These are phyloP conservation scores for Spea bombifrons DNA, from an alignment of 2,113 vertebrate species.

Conservation along the genomic window DNA sequence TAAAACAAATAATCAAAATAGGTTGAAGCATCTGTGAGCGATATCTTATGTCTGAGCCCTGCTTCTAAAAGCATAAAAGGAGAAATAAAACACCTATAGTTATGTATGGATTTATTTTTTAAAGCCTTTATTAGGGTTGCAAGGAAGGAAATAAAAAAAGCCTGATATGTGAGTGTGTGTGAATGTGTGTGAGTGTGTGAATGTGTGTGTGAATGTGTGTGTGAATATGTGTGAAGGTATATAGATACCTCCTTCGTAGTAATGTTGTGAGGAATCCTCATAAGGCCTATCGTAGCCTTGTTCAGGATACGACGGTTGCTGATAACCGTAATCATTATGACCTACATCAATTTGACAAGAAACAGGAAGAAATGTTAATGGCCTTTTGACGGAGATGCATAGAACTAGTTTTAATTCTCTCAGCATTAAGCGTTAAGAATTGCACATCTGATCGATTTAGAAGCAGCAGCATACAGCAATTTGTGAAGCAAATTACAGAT, in stretches of 20 bases:
- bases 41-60: constrained; percentile 61
- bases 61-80: constrained; percentile 57
- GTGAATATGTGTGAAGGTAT: constrained; percentile 77
- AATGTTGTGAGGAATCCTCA: constrained; percentile 87
- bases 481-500: constrained; percentile 37
- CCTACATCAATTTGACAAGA: constrained; percentile 89
- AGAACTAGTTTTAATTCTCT: constrained; percentile 67
- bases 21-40: constrained; percentile 66
- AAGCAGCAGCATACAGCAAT: constrained; percentile 24
- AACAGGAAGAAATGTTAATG: constrained; percentile 87
- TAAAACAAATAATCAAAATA: constrained; percentile 57
- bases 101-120: constrained; percentile 66
- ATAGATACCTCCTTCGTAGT: constrained; percentile 89
- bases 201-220: constrained; percentile 57
- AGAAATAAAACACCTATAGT: constrained; percentile 66
- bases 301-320: constrained; percentile 86
- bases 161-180: neutral
- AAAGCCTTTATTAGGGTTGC: constrained; percentile 52
- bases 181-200: constrained; percentile 43
- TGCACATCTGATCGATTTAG: constrained; percentile 50
- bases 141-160: constrained; percentile 54
- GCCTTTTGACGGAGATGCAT: constrained; percentile 73
- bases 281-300: constrained; percentile 89
- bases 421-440: constrained; percentile 67
- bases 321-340: constrained; percentile 89